These are phyloP conservation scores for Mechanitis messenoides DNA, from an alignment of 2,888 invertebrate genomes.

Conservation along the genomic window DNA sequence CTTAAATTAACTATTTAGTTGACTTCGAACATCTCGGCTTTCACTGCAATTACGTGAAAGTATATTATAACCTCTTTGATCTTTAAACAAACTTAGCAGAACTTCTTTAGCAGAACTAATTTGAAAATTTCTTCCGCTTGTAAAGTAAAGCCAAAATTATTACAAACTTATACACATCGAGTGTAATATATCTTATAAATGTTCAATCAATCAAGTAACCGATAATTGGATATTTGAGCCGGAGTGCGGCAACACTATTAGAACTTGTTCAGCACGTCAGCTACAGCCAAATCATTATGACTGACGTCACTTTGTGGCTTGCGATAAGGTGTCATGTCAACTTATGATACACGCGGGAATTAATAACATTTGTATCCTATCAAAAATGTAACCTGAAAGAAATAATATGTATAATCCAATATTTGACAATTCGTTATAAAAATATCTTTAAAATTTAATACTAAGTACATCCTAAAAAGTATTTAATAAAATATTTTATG, in stretches of 20 bases:
- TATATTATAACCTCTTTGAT: too few species aligned
- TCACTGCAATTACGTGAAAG: background rate
- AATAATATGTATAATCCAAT: too few species aligned
- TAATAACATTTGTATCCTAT: too few species aligned
- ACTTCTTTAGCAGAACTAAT: too few species aligned
- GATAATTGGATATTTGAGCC: slow-evolving; percentile 14
- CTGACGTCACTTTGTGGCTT: slow-evolving; percentile 12
- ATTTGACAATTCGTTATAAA: too few species aligned
- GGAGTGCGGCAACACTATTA: slow-evolving; percentile 15
- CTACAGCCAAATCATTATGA: slow-evolving; percentile 19
- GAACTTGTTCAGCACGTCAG: slow-evolving; percentile 11
- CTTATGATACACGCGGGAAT: background rate
- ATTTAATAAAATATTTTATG: too few species aligned
- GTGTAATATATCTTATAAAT: slow-evolving; percentile 3
- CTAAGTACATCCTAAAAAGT: too few species aligned
- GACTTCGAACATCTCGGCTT: background rate
- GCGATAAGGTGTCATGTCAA: background rate
- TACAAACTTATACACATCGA: background rate
- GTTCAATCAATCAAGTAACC: background rate
- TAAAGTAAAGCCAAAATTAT: background rate
- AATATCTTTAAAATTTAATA: too few species aligned
- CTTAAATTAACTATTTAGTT: slow-evolving; percentile 6
- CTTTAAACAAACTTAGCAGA: too few species aligned
- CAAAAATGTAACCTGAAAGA: too few species aligned
- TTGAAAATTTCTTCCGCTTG: background rate